Evolutionary conservation across 2,888 invertebrate genomes (phyloP).

Genomic region (Athripsodes cinereus): DNA sequence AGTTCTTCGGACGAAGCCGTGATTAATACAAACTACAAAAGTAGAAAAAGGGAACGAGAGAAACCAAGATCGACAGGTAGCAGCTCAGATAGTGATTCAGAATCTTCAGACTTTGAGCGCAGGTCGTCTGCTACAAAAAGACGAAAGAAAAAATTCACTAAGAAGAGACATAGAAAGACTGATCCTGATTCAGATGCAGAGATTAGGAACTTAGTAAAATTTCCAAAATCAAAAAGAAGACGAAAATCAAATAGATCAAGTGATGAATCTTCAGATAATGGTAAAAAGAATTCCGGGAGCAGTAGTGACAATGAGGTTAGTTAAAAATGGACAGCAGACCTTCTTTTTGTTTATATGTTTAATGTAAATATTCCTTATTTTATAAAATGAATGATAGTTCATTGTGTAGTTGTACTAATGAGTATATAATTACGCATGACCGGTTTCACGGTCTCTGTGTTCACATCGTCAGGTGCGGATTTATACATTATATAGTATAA

Average conservation of each 20-base stretch:
- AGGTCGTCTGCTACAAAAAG: neutral
- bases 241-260: neutral
- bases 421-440: too few species aligned
- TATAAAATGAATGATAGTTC: too few species aligned
- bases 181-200: slow-evolving; percentile 14
- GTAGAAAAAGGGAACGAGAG: neutral
- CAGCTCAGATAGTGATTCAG: slow-evolving; percentile 5
- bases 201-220: slow-evolving; percentile 2
- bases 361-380: too few species aligned
- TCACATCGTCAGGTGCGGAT: too few species aligned
- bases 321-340: neutral
- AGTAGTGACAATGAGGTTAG: slow-evolving; percentile 17
- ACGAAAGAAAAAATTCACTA: slow-evolving; percentile 16
- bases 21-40: neutral
- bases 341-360: too few species aligned
- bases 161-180: slow-evolving; percentile 8
- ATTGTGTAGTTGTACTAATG: too few species aligned
- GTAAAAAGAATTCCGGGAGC: too few species aligned
- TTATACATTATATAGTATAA: too few species aligned
- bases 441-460: too few species aligned
- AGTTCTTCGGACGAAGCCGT: slow-evolving; percentile 8
- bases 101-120: neutral
- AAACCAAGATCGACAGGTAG: neutral
- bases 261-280: slow-evolving; percentile 1
- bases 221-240: slow-evolving; percentile 8